Base-by-base conservation (phyloP, 2,113 vertebrate genomes). In the Cyrtonyx montezumae region DNA sequence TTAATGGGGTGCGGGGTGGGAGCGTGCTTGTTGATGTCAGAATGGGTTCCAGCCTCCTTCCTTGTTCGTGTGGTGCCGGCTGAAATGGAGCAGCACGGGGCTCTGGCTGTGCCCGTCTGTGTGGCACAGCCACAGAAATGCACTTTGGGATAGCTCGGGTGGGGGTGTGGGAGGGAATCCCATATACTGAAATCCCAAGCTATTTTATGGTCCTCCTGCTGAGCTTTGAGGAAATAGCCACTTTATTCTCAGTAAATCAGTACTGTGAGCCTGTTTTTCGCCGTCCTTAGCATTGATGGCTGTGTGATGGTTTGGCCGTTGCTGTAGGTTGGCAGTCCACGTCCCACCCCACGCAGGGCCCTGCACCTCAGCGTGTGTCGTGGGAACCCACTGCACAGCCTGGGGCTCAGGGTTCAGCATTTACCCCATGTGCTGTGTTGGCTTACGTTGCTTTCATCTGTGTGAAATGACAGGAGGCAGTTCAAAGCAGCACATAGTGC, bases 241-340 rank as follows among this genome's bases (percentile, higher is more conserved):
- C 14, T 71, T 89, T n/a, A 23, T 76, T 61, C 9, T 58, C 15
- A 59, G n/a, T 79, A 65, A 68, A 8, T 3, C 18, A 22, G 17
- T 30, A 7, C 67, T 80, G 10, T 18, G 23, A 13, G 9, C 12
- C 40, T 34, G 17, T 4, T 65, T 81, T 45, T 71, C 19, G 42
- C 37, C 49, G 55, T 23, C 53, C 6, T 6, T 1, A 3, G 15
- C 42, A 0, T 0, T 34, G 16, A 16, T 8, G 26, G 8, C 13
- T 49, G 3, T 8, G 8, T 63, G 3, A 40, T n/a, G 49, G 56
- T 84, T 51, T n/a, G 22, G 11, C 13, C 18, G 1, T 73, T 42
- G 1, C 0, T 0, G 1, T 7, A 32, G 36, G 8, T 56, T 51
- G 58, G 9, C 0, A 5, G 13, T 76, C 51, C 20, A 13, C 19